Base-by-base conservation (phyloP, 2,888 invertebrate species). In the Euplexia lucipara region DNA sequence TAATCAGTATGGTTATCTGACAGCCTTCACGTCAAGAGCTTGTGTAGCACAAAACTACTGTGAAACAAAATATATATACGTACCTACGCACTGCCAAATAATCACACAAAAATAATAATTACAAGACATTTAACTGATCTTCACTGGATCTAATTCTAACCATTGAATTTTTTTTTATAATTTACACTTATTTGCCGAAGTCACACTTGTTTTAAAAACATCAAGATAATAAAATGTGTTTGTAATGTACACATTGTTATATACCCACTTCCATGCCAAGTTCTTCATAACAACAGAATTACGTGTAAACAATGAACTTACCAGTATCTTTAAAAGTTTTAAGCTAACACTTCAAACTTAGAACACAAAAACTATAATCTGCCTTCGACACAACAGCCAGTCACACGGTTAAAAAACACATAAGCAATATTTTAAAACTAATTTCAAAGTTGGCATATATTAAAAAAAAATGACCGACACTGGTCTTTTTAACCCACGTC, bases 341-440 rank as follows among this genome's bases (percentile, higher is more conserved):
- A 37, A 37, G 37, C 16, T n/a, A 16, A 39, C 71, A 56, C 45
- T 14, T 44, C 16, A 61, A 70, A 76, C 64, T 64, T 44, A 1
- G 2, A 48, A 37, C 80, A 71, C 80, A 45, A 42, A 49, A 37
- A 10, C 26, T 58, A 52, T 41, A 52, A 53, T 53, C 14, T 47
- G 6, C 18, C 37, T 35, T 57, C 22, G 30, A 53, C 77, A 72
- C 76, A 39, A 69, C 44, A 39, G 16, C 56, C 53, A 71, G 69
- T 78, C 57, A 65, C 81, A 72, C 70, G 52, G 34, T 57, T 35
- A 47, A 51, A 67, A 62, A 39, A 56, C 79, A 81, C 79, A 51
- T 42, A 2, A 62, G 60, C 47, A 58, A 58, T 52, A 30, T 67
- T 62, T 32, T 16, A 37, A 42, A 76, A 74, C 58, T 54, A 51